Evolutionary conservation across 2,113 vertebrate species (phyloP).

Genomic region (Mustelus asterias): DNA sequence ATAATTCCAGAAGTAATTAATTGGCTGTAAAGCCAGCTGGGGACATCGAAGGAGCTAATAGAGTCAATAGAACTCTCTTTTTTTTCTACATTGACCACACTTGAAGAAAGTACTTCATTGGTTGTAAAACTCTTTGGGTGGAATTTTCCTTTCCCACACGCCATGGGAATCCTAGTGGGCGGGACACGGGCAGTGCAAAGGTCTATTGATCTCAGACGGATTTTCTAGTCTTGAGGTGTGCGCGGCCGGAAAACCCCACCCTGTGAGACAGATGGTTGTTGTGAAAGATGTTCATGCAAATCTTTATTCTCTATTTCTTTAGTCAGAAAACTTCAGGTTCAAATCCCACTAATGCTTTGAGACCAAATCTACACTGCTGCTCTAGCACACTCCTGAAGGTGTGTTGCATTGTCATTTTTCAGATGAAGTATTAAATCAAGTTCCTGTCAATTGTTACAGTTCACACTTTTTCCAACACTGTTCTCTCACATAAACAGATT

Average conservation of each 20-base stretch:
- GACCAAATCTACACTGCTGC: too few species aligned
- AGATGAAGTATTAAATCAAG: neutral
- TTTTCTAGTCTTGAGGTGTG: too few species aligned
- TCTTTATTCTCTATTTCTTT: neutral
- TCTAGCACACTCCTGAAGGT: neutral
- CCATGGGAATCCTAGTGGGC: too few species aligned
- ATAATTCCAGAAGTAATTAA: neutral
- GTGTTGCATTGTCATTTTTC: neutral
- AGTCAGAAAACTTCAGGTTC: neutral
- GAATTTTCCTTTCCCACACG: too few species aligned
- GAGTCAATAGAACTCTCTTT: neutral
- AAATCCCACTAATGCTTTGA: neutral
- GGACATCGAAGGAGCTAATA: neutral
- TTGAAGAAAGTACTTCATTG: neutral
- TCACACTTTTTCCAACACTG: neutral
- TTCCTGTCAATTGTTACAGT: neutral
- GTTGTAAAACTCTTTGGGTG: neutral
- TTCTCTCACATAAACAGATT: conserved; percentile 2
- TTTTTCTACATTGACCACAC: neutral
- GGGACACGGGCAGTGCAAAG: too few species aligned
- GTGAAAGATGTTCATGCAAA: too few species aligned
- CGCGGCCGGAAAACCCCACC: too few species aligned
- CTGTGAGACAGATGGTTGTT: too few species aligned
- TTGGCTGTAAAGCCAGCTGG: neutral
- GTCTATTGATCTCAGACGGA: too few species aligned